A percentile compares a stretch with the other conserved stretches of the same genome.
Conservation (phyloP, 2,888 invertebrate genomes). For the Patella depressa region DNA sequence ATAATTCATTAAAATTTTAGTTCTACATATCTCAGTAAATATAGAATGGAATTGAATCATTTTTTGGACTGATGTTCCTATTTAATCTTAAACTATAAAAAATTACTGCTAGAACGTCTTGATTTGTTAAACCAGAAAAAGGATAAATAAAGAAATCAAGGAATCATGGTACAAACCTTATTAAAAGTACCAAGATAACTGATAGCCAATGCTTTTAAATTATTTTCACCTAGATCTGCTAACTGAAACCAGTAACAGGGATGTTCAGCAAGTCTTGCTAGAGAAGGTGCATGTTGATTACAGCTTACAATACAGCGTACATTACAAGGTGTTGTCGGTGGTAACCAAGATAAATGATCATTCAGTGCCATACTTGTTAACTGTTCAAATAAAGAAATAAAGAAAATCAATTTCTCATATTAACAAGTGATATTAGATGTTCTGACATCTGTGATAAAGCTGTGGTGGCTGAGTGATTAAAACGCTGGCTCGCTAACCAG, state of each 20-base stretch:
- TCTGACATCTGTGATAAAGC: too few species aligned
- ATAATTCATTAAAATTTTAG: too few species aligned
- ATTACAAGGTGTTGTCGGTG: slow-evolving; percentile 54
- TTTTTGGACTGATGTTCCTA: too few species aligned
- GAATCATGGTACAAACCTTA: slow-evolving; percentile 49
- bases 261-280: slow-evolving; percentile 48
- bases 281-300: slow-evolving; percentile 50
- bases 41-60: too few species aligned
- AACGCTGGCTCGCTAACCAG: too few species aligned
- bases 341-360: slow-evolving; percentile 59
- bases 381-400: slow-evolving; percentile 30
- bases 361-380: slow-evolving; percentile 39
- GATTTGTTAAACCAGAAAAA: too few species aligned
- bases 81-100: too few species aligned
- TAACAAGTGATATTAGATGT: too few species aligned
- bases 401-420: too few species aligned
- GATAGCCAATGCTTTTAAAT: slow-evolving; percentile 46
- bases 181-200: slow-evolving; percentile 52
- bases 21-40: too few species aligned
- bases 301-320: slow-evolving; percentile 58
- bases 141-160: not conserved
- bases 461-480: too few species aligned
- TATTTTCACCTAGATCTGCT: slow-evolving; percentile 37
- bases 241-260: slow-evolving; percentile 43
- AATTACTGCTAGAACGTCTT: too few species aligned